phyloP scores from a whole-genome alignment of 2,888 invertebrate species.

The Drosophila cognata region DNA sequence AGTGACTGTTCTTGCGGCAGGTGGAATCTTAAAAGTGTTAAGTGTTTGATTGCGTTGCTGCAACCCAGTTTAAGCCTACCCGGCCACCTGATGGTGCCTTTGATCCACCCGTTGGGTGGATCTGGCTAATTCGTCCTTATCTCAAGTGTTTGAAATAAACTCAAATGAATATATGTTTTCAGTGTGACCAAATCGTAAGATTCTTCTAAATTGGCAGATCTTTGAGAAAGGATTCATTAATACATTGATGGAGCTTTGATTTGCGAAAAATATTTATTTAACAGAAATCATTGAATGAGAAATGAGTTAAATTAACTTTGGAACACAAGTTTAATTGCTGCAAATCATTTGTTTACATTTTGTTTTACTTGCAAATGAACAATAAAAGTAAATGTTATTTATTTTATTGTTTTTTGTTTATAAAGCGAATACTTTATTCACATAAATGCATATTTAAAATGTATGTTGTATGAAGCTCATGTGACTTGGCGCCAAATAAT shows the following conservation, averaged over 20 bases:
- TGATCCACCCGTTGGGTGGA: neutral
- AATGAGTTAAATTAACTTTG: neutral
- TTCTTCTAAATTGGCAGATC: conserved; percentile 1
- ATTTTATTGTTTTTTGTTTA: neutral
- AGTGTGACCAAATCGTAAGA: conserved; percentile 39
- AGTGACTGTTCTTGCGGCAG: conserved; percentile 33
- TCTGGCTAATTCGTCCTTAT: conserved; percentile 2
- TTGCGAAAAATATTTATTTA: neutral
- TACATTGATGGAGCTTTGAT: neutral
- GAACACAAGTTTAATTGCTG: neutral
- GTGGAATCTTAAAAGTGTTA: conserved; percentile 30
- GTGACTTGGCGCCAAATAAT: neutral
- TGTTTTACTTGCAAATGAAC: neutral
- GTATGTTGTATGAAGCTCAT: neutral
- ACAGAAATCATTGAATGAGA: neutral
- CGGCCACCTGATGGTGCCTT: conserved; percentile 36
- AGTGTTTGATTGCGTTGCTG: neutral
- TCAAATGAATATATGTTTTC: neutral
- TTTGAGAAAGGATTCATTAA: neutral
- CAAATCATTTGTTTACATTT: conserved; percentile 23
- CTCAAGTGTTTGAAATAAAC: neutral
- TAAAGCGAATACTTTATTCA: neutral
- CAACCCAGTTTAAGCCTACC: neutral
- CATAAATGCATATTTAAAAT: neutral
- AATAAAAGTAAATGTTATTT: neutral